Conservation (phyloP, 2,113 vertebrate genomes). For the Elephantulus edwardii region DNA sequence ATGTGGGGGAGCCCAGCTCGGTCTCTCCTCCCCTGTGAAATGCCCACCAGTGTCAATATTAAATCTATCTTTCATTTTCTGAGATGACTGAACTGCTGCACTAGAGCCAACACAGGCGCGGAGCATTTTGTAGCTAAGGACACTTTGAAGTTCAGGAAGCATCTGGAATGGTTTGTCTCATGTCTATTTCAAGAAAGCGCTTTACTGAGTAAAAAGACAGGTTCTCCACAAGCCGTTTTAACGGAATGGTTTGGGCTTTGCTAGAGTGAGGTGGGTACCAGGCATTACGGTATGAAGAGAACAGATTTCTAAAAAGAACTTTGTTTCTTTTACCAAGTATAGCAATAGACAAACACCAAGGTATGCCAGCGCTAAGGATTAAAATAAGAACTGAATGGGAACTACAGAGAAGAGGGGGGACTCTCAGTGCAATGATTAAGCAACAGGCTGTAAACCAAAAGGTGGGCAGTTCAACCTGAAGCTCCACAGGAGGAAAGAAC, state of each 20-base stretch:
- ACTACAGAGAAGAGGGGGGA: neutral
- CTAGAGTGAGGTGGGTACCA: neutral
- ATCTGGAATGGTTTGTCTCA: neutral
- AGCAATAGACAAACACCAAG: neutral
- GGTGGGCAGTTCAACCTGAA: neutral
- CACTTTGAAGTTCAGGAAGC: neutral
- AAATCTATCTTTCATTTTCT: neutral
- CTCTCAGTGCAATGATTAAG: neutral
- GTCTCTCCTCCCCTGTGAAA: neutral
- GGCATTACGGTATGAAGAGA: neutral
- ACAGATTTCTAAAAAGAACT: neutral
- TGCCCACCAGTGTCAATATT: neutral
- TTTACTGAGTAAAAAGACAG: neutral
- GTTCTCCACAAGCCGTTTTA: constrained; percentile 6
- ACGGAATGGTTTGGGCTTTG: neutral
- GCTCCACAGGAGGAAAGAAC: neutral
- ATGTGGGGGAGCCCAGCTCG: neutral
- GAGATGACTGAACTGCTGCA: neutral
- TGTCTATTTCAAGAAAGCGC: neutral
- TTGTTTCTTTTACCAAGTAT: neutral
- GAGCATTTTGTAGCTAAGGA: neutral
- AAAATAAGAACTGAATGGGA: neutral
- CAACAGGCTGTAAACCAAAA: neutral
- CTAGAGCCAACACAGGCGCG: neutral
- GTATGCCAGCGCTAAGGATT: neutral